Conservation (phyloP, 2,888 invertebrate genomes). For the Timandra comae region DNA sequence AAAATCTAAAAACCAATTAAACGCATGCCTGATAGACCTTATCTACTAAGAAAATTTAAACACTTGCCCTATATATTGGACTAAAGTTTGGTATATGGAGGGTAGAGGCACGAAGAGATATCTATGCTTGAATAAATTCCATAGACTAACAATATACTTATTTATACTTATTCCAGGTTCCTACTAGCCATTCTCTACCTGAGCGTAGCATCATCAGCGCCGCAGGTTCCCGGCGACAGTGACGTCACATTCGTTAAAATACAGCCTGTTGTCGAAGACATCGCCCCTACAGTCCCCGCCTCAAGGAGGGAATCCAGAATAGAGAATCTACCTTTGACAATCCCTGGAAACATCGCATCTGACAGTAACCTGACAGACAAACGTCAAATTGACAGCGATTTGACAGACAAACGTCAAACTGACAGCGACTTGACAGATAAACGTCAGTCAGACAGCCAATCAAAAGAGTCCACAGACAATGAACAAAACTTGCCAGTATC, state of each 20-base stretch:
- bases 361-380: conserved; percentile 1
- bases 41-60: too few species aligned
- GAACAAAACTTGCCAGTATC: conserved; percentile 4
- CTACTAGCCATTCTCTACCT: conserved; percentile 34
- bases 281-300: conserved; percentile 7
- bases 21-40: too few species aligned
- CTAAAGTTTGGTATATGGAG: too few species aligned
- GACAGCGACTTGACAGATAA: background rate
- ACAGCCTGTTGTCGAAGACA: conserved; percentile 23
- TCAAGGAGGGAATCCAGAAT: conserved; percentile 31
- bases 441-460: too few species aligned
- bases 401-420: background rate
- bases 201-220: conserved; percentile 34
- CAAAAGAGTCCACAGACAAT: background rate
- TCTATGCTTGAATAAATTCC: too few species aligned
- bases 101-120: too few species aligned
- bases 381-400: background rate
- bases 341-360: conserved; percentile 22
- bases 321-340: conserved; percentile 39
- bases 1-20: too few species aligned
- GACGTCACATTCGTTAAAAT: conserved; percentile 51
- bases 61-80: too few species aligned
- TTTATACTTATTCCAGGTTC: conserved; percentile 49
- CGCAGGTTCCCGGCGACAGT: conserved; percentile 38
- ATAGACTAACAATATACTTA: too few species aligned